A percentile compares a stretch with the other conserved stretches of the same genome.
phyloP scores from a whole-genome alignment of 2,888 invertebrate genomes.

The Acheta domesticus region DNA sequence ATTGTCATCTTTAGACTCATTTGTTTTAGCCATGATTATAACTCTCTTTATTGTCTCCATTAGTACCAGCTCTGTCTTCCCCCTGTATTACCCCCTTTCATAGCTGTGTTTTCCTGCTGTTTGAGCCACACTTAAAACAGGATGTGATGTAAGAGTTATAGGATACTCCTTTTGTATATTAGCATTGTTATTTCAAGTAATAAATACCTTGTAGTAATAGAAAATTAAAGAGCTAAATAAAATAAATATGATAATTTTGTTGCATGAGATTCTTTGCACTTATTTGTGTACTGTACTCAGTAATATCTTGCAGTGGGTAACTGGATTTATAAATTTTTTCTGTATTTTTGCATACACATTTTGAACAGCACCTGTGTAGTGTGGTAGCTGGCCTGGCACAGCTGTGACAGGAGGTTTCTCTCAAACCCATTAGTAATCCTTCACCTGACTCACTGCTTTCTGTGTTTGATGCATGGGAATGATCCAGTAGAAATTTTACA shows the following conservation, averaged over 20 bases:
- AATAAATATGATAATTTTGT: too few relatives aligned
- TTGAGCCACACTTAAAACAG: not conserved
- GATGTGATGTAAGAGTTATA: not conserved
- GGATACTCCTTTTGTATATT: slow-evolving; percentile 3
- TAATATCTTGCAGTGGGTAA: too few relatives aligned
- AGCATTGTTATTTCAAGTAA: too few relatives aligned
- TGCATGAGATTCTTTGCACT: too few relatives aligned
- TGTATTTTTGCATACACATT: too few relatives aligned
- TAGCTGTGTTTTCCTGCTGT: slow-evolving; percentile 18
- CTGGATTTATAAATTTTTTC: too few relatives aligned
- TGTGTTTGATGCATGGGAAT: slow-evolving; percentile 10
- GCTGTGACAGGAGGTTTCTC: not conserved
- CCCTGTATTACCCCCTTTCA: slow-evolving; percentile 28
- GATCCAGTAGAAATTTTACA: not conserved
- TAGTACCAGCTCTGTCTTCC: slow-evolving; percentile 29
- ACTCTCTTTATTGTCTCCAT: not conserved
- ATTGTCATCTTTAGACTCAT: slow-evolving; percentile 39
- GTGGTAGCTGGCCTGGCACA: slow-evolving; percentile 18
- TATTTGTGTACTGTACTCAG: too few relatives aligned
- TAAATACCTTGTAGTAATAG: too few relatives aligned
- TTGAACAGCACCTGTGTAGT: not conserved
- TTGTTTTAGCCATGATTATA: not conserved
- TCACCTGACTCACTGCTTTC: not conserved
- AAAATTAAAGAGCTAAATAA: too few relatives aligned
- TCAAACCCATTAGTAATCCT: too few relatives aligned